Percentiles rank a stretch among this genome's conserved stretches.
These are phyloP conservation scores for Corella eumyota DNA, from an alignment of 23 tunicate species.

Conservation along the genomic window DNA sequence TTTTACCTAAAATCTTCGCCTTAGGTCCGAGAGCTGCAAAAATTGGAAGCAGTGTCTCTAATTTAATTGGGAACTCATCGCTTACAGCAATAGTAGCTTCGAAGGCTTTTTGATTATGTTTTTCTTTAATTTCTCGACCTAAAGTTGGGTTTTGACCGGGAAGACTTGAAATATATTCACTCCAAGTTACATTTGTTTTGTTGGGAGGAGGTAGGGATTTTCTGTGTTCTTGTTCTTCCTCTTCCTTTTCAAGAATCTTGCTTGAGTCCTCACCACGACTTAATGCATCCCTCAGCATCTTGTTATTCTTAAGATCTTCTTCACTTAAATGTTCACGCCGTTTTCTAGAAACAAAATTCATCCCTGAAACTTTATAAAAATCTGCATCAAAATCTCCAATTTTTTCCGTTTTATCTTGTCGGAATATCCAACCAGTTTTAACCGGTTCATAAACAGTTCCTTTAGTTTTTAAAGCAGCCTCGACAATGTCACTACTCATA, in stretches of 20 bases:
- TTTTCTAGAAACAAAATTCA: conserved; percentile 37
- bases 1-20: conserved; percentile 57
- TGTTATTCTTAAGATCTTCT: conserved; percentile 62
- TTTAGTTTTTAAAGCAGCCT: conserved; percentile 56
- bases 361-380: conserved; percentile 40
- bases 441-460: conserved; percentile 23
- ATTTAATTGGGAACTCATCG: conserved; percentile 58
- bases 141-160: conserved; percentile 14
- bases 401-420: conserved; percentile 47
- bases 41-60: conserved; percentile 63
- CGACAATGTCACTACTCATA: conserved; percentile 79
- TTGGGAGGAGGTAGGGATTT: conserved; percentile 61
- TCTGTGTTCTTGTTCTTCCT: conserved; percentile 28
- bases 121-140: conserved; percentile 42
- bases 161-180: conserved; percentile 15
- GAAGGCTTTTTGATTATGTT: conserved; percentile 36
- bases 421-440: conserved; percentile 66
- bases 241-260: conserved; percentile 39
- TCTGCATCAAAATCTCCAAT: conserved; percentile 71
- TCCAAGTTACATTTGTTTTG: conserved; percentile 26
- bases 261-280: conserved; percentile 54
- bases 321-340: conserved; percentile 80
- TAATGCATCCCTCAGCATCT: conserved; percentile 39
- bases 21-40: conserved; percentile 72
- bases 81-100: conserved; percentile 67